Evolutionary conservation across 1,140 invertebrate species (phyloP).

Genomic region (Brachionus calyciflorus): DNA sequence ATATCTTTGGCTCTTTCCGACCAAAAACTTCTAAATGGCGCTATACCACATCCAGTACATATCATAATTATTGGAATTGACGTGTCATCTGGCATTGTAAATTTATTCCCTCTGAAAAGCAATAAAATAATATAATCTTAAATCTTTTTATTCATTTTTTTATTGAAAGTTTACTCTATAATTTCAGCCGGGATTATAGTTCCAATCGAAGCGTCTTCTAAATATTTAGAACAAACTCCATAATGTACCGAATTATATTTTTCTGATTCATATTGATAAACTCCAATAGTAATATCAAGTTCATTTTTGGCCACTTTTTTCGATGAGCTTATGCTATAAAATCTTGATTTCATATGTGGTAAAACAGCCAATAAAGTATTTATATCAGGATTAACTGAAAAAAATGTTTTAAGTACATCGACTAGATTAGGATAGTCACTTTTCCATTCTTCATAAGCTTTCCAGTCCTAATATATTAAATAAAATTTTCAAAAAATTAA

Average conservation of each 20-base stretch:
- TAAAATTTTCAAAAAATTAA: too few relatives aligned
- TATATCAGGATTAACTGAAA: conserved; percentile 79
- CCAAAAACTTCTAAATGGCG: conserved; percentile 43
- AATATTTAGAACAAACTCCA: conserved; percentile 88
- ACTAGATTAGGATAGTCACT: conserved; percentile 86
- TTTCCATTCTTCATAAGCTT: conserved; percentile 80
- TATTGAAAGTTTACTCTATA: conserved; percentile 76
- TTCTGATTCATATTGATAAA: conserved; percentile 80
- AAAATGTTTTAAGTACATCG: conserved; percentile 88
- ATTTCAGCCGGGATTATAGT: conserved; percentile 65
- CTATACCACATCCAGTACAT: conserved; percentile 19
- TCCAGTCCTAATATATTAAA: neutral
- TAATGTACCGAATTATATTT: conserved; percentile 69
- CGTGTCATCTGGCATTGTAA: neutral
- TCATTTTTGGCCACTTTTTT: conserved; percentile 68
- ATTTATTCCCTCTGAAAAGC: conserved; percentile 51
- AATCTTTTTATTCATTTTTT: conserved; percentile 61
- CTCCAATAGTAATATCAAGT: conserved; percentile 84
- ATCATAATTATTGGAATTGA: conserved; percentile 42
- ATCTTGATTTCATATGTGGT: conserved; percentile 80
- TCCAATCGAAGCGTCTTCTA: conserved; percentile 62
- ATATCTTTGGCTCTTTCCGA: neutral
- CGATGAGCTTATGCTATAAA: conserved; percentile 90
- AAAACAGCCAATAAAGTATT: conserved; percentile 78
- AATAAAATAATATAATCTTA: conserved; percentile 53